phyloP scores from a whole-genome alignment of 2,797 vertebrate genomes.

The Galagoides demidoff region DNA sequence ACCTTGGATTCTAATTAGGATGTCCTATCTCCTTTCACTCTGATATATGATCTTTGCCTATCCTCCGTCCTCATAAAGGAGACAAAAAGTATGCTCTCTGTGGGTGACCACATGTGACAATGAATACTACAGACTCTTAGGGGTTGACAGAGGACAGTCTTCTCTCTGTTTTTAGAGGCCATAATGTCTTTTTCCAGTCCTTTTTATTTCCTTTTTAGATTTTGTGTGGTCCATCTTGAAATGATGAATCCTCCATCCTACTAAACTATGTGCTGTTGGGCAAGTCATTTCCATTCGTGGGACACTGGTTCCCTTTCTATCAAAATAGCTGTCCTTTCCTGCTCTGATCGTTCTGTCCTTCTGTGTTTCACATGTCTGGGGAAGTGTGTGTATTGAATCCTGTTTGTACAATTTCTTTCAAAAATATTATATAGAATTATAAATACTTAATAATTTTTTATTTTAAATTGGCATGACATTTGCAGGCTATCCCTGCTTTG shows the following conservation, averaged over 20 bases:
- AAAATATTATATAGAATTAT: background rate
- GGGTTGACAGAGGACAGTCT: background rate
- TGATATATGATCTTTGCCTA: background rate
- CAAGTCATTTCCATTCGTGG: background rate
- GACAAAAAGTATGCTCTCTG: background rate
- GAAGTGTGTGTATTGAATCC: background rate
- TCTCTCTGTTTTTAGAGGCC: background rate
- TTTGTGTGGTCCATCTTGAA: background rate
- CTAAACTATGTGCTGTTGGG: background rate
- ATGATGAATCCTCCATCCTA: background rate
- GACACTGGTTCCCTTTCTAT: background rate
- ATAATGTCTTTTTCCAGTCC: background rate
- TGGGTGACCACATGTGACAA: background rate
- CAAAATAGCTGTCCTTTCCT: background rate
- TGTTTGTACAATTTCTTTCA: constrained; percentile 30
- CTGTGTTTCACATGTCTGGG: background rate
- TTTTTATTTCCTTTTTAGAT: background rate
- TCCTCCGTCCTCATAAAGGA: background rate
- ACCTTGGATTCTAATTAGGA: background rate
- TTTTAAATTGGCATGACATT: constrained; percentile 45
- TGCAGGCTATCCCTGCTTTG: background rate
- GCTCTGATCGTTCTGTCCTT: background rate
- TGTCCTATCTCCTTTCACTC: background rate
- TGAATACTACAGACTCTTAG: background rate
- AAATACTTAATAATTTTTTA: background rate